phyloP scores from a whole-genome alignment of 2,113 vertebrate genomes.

The Bubo scandiacus region DNA sequence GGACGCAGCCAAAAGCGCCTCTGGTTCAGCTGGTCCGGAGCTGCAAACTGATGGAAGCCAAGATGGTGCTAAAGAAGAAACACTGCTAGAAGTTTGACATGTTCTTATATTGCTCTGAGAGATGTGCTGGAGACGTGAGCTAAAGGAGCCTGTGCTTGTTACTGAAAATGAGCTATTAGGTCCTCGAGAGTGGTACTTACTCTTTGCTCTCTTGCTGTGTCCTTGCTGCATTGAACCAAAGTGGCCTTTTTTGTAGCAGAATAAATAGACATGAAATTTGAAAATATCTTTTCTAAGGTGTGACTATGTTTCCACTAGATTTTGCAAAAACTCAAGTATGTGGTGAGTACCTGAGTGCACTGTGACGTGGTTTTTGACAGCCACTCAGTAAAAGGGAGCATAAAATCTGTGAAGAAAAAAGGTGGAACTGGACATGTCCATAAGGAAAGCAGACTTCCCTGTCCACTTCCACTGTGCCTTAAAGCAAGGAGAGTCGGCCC shows the following conservation, averaged over 20 bases:
- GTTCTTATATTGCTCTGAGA: neutral
- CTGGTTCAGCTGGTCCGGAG: neutral
- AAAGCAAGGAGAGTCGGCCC: neutral
- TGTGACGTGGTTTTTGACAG: neutral
- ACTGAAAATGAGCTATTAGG: neutral
- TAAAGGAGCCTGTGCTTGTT: neutral
- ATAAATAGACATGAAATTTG: neutral
- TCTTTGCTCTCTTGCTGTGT: neutral
- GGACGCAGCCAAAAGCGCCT: fast-evolving
- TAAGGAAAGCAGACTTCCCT: neutral
- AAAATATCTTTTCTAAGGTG: neutral
- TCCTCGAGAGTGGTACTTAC: neutral
- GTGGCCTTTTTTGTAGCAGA: neutral
- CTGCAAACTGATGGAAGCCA: neutral
- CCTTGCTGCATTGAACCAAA: neutral
- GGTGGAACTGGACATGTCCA: neutral
- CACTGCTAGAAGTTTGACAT: fast-evolving
- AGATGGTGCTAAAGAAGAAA: neutral
- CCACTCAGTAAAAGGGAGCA: neutral
- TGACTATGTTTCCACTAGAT: neutral
- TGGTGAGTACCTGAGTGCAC: neutral
- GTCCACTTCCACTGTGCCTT: neutral
- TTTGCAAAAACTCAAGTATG: neutral
- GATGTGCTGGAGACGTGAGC: neutral
- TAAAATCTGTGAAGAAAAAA: neutral